These are phyloP conservation scores for Habropoda laboriosa DNA, from an alignment of 1,140 invertebrate species.

Conservation along the genomic window DNA sequence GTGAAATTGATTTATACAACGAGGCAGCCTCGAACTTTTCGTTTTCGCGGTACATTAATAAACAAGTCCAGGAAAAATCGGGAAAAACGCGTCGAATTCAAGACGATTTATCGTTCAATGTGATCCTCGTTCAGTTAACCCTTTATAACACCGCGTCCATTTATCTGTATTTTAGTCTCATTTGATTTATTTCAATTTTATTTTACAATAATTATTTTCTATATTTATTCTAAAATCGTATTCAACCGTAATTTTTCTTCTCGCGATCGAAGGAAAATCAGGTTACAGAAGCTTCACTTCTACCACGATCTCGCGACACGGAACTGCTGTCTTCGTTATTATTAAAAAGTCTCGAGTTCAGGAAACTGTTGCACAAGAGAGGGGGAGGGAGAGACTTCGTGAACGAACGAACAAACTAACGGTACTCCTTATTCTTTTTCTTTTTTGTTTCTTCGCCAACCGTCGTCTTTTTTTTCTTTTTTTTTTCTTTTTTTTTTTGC, in stretches of 20 bases:
- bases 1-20: conserved; percentile 11
- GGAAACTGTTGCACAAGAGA: no score
- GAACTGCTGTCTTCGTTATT: background rate
- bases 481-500: background rate
- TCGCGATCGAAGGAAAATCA: no score
- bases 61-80: background rate
- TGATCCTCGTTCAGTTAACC: no score
- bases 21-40: background rate
- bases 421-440: background rate
- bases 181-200: no score
- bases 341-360: background rate
- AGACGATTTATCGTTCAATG: background rate
- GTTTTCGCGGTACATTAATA: background rate
- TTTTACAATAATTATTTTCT: no score
- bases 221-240: no score
- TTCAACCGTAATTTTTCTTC: background rate
- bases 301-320: background rate
- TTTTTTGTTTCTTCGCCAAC: no score
- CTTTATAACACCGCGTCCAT: no score
- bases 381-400: background rate
- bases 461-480: background rate
- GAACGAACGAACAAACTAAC: background rate
- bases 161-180: no score
- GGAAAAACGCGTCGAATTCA: background rate
- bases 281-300: no score